Evolutionary conservation across 2,888 invertebrate genomes (phyloP).

Genomic region (Phlogophora meticulosa): DNA sequence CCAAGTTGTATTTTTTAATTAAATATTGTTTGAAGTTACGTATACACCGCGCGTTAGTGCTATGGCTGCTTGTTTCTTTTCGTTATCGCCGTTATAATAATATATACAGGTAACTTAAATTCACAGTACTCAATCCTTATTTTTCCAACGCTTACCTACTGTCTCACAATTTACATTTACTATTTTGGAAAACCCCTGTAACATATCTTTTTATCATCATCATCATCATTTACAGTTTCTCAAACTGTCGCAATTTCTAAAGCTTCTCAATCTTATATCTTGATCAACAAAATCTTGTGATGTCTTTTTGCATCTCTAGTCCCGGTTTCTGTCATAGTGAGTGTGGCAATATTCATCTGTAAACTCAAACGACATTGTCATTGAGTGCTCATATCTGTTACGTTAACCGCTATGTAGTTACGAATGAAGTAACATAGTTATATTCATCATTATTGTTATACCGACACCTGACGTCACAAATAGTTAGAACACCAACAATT

Average conservation of each 20-base stretch:
- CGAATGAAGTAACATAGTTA: constrained; percentile 35
- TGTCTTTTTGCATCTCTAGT: constrained; percentile 14
- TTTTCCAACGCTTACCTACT: neutral
- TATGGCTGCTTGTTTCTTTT: neutral
- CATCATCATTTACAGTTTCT: neutral
- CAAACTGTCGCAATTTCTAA: constrained; percentile 11
- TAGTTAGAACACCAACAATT: constrained; percentile 22
- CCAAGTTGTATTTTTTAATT: neutral
- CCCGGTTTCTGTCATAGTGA: constrained; percentile 26
- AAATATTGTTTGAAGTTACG: too few relatives aligned
- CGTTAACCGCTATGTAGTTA: constrained; percentile 49
- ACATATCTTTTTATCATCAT: neutral
- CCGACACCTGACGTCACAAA: constrained; percentile 22
- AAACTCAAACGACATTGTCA: constrained; percentile 34
- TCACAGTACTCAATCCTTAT: neutral
- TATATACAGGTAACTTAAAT: neutral
- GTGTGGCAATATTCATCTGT: constrained; percentile 41
- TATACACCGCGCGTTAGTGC: too few relatives aligned
- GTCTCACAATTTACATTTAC: neutral
- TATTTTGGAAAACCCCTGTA: neutral
- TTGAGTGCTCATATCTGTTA: constrained; percentile 50
- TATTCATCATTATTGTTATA: constrained; percentile 34
- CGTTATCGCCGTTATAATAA: neutral
- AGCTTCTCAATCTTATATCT: constrained; percentile 19
- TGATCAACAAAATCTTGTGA: constrained; percentile 30